Conservation (phyloP, 1,140 invertebrate genomes). For the Ceratosolen fusciceps region DNA sequence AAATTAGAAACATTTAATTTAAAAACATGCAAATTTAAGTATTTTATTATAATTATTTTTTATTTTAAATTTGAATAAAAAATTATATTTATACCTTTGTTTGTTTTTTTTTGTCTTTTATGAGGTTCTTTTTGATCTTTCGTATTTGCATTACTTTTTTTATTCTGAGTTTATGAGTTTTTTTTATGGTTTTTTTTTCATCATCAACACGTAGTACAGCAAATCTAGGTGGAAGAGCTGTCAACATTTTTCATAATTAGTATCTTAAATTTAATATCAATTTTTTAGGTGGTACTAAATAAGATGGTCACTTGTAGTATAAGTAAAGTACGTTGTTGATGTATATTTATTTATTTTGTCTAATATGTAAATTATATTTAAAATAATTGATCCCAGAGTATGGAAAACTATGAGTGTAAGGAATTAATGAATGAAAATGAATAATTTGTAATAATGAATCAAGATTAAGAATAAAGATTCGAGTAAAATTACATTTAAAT, state of each 20-base stretch:
- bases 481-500: too few relatives aligned
- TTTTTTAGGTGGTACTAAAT: too few relatives aligned
- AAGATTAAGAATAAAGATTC: too few relatives aligned
- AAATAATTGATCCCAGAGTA: too few relatives aligned
- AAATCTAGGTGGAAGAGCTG: constrained; percentile 71
- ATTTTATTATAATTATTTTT: neutral
- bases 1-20: neutral
- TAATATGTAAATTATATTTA: too few relatives aligned
- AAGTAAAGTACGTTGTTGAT: too few relatives aligned
- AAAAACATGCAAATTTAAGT: neutral
- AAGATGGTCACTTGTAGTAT: too few relatives aligned
- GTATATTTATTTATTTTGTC: too few relatives aligned
- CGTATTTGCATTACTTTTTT: constrained; percentile 57
- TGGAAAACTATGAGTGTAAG: too few relatives aligned
- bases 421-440: too few relatives aligned
- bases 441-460: too few relatives aligned
- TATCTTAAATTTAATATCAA: too few relatives aligned
- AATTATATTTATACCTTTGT: constrained; percentile 59
- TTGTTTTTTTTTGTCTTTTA: constrained; percentile 66
- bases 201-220: constrained; percentile 72
- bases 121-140: constrained; percentile 61
- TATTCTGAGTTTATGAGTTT: constrained; percentile 59
- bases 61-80: neutral
- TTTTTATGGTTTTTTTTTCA: constrained; percentile 68
- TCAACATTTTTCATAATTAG: constrained; percentile 63